Conservation (phyloP, 2,888 invertebrate genomes). For the Trichacis sp. region DNA sequence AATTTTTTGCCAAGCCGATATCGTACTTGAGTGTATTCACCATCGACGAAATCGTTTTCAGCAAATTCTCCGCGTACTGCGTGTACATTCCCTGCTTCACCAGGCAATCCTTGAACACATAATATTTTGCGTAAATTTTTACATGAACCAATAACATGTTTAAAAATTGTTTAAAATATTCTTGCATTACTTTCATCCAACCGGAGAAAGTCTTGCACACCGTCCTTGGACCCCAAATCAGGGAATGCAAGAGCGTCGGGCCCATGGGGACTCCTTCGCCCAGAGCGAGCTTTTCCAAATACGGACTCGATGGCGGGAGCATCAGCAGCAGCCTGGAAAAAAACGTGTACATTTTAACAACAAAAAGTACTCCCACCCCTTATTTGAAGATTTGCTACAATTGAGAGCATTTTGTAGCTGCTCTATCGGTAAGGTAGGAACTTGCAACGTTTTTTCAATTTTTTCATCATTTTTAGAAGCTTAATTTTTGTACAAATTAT, state of each 20-base stretch:
- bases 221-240: conserved; percentile 90
- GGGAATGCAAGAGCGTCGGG: conserved; percentile 82
- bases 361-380: no score
- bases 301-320: conserved; percentile 90
- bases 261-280: conserved; percentile 77
- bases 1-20: conserved; percentile 74
- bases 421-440: no score
- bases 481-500: no score
- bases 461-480: no score
- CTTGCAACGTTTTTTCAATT: no score
- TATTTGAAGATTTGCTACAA: no score
- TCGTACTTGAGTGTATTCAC: conserved; percentile 77
- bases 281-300: conserved; percentile 83
- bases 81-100: conserved; percentile 93
- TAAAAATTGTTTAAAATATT: no score
- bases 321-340: conserved; percentile 79
- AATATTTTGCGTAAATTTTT: no score
- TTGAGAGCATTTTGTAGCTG: no score
- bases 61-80: conserved; percentile 78
- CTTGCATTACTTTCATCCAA: conserved; percentile 84
- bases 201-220: conserved; percentile 86
- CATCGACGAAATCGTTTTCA: conserved; percentile 79
- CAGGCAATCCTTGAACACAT: conserved; percentile 88
- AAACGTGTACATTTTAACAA: no score
- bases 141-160: no score